These are phyloP conservation scores for Microplitis mediator DNA, from an alignment of 1,140 invertebrate species.

Conservation along the genomic window DNA sequence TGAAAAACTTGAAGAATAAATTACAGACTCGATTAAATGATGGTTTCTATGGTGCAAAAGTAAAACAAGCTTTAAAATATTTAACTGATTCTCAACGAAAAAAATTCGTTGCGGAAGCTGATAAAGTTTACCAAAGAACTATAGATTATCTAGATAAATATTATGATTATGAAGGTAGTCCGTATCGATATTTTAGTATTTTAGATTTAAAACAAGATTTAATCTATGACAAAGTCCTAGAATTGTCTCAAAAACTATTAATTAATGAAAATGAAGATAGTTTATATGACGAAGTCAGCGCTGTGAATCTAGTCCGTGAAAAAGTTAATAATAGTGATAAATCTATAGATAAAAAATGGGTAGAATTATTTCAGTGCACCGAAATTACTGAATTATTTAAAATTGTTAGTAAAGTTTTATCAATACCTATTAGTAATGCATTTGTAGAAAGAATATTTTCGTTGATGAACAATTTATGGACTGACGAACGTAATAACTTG, in stretches of 20 bases:
- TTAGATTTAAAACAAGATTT: not conserved
- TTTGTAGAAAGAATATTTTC: too few species aligned
- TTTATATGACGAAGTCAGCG: not conserved
- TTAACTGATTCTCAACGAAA: not conserved
- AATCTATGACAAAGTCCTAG: not conserved
- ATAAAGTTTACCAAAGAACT: not conserved
- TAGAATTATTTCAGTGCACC: not conserved
- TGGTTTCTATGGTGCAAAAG: not conserved
- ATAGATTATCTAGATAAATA: not conserved
- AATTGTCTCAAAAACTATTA: not conserved
- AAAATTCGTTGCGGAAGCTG: not conserved
- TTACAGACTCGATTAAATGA: not conserved
- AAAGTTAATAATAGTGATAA: not conserved
- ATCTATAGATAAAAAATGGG: not conserved
- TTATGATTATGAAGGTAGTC: not conserved
- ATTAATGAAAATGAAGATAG: not conserved
- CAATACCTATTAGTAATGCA: too few species aligned
- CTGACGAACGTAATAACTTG: too few species aligned
- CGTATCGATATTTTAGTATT: not conserved
- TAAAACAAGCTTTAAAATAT: not conserved
- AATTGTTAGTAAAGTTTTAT: not conserved
- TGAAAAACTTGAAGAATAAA: slow-evolving; percentile 3
- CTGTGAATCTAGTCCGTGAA: not conserved
- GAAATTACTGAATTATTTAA: not conserved
- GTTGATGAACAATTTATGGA: too few species aligned